phyloP scores from a whole-genome alignment of 1,140 invertebrate species.

The Leptopilina clavipes region DNA sequence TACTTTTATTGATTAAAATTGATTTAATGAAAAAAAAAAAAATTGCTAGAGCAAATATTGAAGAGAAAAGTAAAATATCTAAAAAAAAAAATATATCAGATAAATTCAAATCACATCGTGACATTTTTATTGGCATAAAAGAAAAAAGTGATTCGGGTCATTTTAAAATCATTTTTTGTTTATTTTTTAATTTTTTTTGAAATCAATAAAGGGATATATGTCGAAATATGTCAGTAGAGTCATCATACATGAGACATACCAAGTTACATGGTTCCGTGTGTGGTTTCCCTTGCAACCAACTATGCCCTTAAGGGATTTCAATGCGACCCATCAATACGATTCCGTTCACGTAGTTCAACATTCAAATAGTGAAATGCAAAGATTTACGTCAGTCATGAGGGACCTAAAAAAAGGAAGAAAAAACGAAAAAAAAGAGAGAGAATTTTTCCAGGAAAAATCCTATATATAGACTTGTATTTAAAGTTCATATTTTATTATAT shows the following conservation, averaged over 20 bases:
- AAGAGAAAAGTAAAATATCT: no score
- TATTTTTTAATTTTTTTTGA: neutral
- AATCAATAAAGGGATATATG: neutral
- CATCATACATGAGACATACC: neutral
- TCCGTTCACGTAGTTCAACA: slow-evolving; percentile 8
- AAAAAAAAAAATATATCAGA: no score
- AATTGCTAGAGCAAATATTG: no score
- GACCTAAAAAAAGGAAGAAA: neutral
- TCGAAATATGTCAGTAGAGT: neutral
- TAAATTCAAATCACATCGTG: no score
- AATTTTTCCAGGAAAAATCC: neutral
- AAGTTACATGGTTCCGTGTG: neutral
- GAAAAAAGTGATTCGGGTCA: neutral
- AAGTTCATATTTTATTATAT: neutral
- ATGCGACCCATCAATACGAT: slow-evolving; percentile 4
- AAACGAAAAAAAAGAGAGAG: neutral
- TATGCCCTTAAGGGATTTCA: slow-evolving; percentile 17
- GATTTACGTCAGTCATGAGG: neutral
- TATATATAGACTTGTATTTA: neutral
- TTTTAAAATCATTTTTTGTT: neutral
- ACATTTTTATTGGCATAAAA: neutral
- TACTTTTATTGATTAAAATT: no score
- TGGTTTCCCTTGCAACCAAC: slow-evolving; percentile 4
- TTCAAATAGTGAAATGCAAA: neutral
- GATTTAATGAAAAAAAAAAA: no score